phyloP scores from a whole-genome alignment of 2,113 vertebrate species.

The Bos taurus region DNA sequence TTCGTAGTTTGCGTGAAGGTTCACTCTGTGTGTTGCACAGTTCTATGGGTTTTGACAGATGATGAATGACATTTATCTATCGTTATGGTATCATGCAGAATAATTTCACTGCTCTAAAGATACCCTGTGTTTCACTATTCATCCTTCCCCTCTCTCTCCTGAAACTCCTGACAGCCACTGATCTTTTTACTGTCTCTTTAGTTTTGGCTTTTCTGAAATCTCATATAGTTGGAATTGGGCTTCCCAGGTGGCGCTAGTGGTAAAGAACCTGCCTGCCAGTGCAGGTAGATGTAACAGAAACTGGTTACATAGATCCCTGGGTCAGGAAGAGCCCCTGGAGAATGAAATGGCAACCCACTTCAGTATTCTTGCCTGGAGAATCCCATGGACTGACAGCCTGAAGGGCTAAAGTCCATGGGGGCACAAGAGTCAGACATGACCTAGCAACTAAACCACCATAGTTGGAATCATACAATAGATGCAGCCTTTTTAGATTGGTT shows the following conservation, averaged over 20 bases:
- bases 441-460: neutral
- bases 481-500: neutral
- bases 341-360: neutral
- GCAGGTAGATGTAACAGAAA: neutral
- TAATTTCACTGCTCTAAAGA: neutral
- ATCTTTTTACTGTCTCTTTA: neutral
- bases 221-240: neutral
- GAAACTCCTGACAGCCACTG: neutral
- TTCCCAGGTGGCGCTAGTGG: neutral
- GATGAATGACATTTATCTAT: neutral
- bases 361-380: neutral
- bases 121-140: neutral
- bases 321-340: neutral
- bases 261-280: neutral
- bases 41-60: neutral
- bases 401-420: neutral
- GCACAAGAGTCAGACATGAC: neutral
- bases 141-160: neutral
- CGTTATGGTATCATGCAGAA: neutral
- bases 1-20: neutral
- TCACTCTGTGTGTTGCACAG: neutral
- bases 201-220: neutral
- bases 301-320: fast-evolving
- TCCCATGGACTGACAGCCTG: neutral
- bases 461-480: neutral